These are phyloP conservation scores for Gallinago nigripennis DNA, from an alignment of 2,797 vertebrate species.

Conservation along the genomic window DNA sequence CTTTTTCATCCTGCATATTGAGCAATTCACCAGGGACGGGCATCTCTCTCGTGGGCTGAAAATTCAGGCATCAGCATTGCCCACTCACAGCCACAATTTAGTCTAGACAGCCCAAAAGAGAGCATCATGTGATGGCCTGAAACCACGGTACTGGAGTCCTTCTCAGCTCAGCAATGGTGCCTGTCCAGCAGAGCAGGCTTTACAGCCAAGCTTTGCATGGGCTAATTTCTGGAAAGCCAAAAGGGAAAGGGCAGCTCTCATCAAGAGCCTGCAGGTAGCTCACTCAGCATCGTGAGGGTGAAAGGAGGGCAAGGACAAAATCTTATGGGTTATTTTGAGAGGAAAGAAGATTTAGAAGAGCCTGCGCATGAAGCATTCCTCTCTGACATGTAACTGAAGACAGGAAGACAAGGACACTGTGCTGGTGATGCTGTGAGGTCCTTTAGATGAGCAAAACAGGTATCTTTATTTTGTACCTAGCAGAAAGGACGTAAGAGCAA, in stretches of 20 bases:
- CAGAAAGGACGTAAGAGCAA: neutral
- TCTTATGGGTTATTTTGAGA: neutral
- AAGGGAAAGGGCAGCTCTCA: neutral
- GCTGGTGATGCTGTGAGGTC: neutral
- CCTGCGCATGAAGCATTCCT: neutral
- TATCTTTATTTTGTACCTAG: neutral
- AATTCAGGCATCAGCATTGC: slow-evolving; percentile 51
- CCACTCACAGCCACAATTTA: neutral
- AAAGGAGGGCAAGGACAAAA: neutral
- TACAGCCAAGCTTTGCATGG: neutral
- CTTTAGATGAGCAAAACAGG: neutral
- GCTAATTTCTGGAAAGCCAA: neutral
- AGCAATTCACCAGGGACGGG: neutral
- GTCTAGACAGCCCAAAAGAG: neutral
- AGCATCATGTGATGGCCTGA: neutral
- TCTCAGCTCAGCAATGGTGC: neutral
- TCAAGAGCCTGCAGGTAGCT: neutral
- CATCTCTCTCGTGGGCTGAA: neutral
- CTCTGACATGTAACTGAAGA: rapidly evolving
- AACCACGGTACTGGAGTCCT: neutral
- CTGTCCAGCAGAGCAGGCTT: neutral
- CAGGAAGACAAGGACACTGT: neutral
- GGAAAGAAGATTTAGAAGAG: neutral
- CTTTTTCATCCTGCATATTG: slow-evolving; percentile 7
- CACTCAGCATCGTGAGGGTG: neutral